Evolutionary conservation across 2,888 invertebrate species (phyloP), one percentile per base, ranked within the genome.

Genomic region (Synanthedon formicaeformis): DNA sequence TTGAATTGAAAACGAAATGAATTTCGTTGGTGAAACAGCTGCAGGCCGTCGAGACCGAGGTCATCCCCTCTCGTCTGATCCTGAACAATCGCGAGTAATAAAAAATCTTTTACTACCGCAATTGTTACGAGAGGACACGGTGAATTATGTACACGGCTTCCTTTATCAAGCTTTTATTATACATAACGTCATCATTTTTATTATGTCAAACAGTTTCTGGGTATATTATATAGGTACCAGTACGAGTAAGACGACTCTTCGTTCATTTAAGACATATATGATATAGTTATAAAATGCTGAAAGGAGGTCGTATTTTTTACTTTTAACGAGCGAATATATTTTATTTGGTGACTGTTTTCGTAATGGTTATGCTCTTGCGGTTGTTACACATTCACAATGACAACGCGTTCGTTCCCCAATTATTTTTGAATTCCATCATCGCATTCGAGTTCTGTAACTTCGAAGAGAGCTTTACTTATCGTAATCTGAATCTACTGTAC

Each of bases 1-100:
- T 72, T 76, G 71, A 72, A 75, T 72, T 76, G 71, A 72, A 75
- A 72, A 73, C 64, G 57, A 68, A 73, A 78, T 78, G 74, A 75
- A 73, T 74, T 75, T 71, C 57, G 65, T 63, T 14, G 56, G 57
- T 56, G 58, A 62, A 65, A 62, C 52, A 51, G 34, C 48, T 52
- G 59, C 60, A 67, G 66, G 65, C 66, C 66, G 63, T 49, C 34
- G 50, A 34, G 10, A 34, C 34, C 75, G 72, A 81, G 80, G 81
- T 68, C 75, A 56, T 50, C 61, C 59, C 61, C 59, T 62, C 54
- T 60, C 60, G 63, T 61, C 64, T 59, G 62, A 60, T 66, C 61
- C 61, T 67, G 63, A 59, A 56, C 54, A 63, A 62, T 64, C 58
- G 62, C 60, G 58, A 58, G 57, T 58, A 60, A 71, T 69, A 67